These are phyloP conservation scores for Dendroctonus ponderosae DNA, from an alignment of 1,140 invertebrate species.

Conservation along the genomic window DNA sequence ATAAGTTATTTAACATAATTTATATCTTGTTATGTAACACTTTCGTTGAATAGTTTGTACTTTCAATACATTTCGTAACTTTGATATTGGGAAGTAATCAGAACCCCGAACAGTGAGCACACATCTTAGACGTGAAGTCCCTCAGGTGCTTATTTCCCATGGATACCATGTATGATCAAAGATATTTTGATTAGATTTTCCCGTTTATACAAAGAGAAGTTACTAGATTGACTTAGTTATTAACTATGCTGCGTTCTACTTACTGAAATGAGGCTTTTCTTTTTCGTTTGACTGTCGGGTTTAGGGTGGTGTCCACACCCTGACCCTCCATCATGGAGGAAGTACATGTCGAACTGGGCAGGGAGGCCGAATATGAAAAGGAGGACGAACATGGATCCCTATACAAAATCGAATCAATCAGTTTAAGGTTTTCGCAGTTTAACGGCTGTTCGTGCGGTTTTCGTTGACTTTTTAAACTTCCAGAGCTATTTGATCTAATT, in stretches of 20 bases:
- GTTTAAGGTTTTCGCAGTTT: no score
- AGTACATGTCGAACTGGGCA: slow-evolving; percentile 30
- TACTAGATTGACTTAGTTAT: no score
- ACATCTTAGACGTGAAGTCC: slow-evolving; percentile 5
- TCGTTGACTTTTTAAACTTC: no score
- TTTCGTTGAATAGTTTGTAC: no score
- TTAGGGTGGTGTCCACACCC: slow-evolving; percentile 38
- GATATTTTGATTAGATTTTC: no score
- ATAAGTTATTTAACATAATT: no score
- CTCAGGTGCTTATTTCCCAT: background rate
- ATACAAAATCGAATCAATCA: background rate
- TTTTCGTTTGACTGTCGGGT: slow-evolving; percentile 38
- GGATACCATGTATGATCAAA: background rate
- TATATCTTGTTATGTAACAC: no score
- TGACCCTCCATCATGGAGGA: slow-evolving; percentile 39
- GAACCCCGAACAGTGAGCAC: background rate
- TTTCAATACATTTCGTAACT: no score
- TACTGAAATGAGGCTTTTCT: slow-evolving; percentile 47
- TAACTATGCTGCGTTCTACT: slow-evolving; percentile 27
- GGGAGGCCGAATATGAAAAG: slow-evolving; percentile 23
- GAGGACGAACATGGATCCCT: slow-evolving; percentile 50
- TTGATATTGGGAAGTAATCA: no score
- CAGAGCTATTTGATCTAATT: no score
- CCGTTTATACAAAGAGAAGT: no score
- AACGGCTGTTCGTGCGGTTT: no score